Evolutionary conservation across 2,797 vertebrate species (phyloP).

Genomic region (Xenops minutus): DNA sequence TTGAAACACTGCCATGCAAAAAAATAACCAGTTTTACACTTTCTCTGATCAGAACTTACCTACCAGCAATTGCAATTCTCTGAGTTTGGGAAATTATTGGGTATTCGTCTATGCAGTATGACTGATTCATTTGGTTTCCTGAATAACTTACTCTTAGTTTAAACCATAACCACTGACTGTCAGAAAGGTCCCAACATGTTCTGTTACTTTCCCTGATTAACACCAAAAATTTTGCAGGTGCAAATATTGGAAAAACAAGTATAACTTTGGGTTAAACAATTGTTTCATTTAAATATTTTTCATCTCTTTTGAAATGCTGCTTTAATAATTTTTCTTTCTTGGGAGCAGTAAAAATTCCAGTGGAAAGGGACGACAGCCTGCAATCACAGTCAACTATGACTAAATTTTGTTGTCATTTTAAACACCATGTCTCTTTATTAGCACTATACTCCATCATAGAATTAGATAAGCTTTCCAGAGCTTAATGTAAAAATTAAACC

Average conservation of each 20-base stretch:
- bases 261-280: background rate
- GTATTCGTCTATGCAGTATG: background rate
- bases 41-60: background rate
- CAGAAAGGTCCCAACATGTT: background rate
- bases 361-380: background rate
- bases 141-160: background rate
- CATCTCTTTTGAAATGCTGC: background rate
- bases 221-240: background rate
- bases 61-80: background rate
- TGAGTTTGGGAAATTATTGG: background rate
- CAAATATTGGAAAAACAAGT: background rate
- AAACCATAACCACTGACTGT: rapidly evolving
- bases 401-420: background rate
- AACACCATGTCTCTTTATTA: background rate
- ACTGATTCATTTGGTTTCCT: background rate
- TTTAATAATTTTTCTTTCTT: background rate
- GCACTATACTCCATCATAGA: background rate
- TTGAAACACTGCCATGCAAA: background rate
- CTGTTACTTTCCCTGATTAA: background rate
- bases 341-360: background rate
- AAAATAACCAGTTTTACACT: background rate
- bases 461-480: background rate
- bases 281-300: rapidly evolving
- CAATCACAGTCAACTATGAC: background rate
- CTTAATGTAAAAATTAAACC: background rate